These are phyloP conservation scores for Nothoprocta pentlandii DNA, from an alignment of 2,113 vertebrate species.

Conservation along the genomic window DNA sequence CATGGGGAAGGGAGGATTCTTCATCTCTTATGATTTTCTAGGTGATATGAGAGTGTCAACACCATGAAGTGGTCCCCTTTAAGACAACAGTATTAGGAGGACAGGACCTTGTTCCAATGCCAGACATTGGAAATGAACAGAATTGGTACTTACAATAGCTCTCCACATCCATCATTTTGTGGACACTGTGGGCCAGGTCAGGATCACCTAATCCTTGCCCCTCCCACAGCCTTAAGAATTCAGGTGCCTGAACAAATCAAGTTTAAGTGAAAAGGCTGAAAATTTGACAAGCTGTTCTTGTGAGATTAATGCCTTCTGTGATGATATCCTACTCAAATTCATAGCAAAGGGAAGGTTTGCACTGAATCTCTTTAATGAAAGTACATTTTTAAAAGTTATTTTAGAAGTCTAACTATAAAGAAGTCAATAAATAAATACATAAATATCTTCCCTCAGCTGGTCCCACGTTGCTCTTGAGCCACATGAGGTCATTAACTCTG, in stretches of 20 bases:
- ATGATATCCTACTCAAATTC: background rate
- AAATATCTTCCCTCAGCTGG: background rate
- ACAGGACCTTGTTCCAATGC: background rate
- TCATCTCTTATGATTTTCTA: background rate
- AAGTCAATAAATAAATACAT: background rate
- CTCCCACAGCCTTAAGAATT: background rate
- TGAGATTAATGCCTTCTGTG: background rate
- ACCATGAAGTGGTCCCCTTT: background rate
- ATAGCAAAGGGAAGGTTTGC: background rate
- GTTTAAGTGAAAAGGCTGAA: background rate
- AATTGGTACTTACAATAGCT: background rate
- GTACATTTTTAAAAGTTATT: background rate
- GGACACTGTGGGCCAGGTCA: background rate
- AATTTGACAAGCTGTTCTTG: background rate
- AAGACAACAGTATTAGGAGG: background rate
- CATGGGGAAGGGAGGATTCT: background rate
- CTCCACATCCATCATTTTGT: background rate
- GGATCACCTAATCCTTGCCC: background rate
- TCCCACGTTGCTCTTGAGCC: background rate
- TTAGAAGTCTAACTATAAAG: background rate
- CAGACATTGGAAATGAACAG: background rate
- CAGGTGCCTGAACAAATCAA: background rate
- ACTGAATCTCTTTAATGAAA: background rate
- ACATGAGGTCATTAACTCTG: background rate
- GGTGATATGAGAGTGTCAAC: background rate